Evolutionary conservation across 2,888 invertebrate genomes (phyloP), one percentile per base, ranked within the genome.

Genomic region (Macropis europaea): DNA sequence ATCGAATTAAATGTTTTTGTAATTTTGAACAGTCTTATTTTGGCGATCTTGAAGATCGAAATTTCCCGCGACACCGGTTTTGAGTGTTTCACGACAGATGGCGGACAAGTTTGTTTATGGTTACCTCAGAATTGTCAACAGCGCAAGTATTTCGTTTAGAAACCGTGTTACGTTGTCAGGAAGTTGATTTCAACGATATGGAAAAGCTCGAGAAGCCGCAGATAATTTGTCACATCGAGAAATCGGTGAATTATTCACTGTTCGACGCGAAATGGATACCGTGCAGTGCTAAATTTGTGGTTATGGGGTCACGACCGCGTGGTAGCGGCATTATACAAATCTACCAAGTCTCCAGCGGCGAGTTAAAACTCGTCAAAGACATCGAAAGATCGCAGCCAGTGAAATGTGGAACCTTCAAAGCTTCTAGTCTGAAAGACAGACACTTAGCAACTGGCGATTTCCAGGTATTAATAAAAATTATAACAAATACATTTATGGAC

Each of bases 261-360:
- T 97, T 96, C 89, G 98, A 98, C 87, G 94, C 95, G n/a, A 97
- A 96, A 91, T 99, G 98, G 99, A 94, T 99, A 84, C 98, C 99
- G 0, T 95, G 95, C 86, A 97, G 97, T 2, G 96, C 98, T 0
- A 98, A 97, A 90, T 97, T 98, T 90, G 94, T 97, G 70, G 94
- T 95, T 42, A 91, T 98, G 59, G 99, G 99, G 7, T 95, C 95
- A 13, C 93, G 95, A 88, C 94, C 98, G 0, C 95, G 95, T 85
- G 97, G 97, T 45, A 95, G 94, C 53, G 99, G 99, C 0, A 93
- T 96, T 22, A 91, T 98, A 62, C 95, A 98, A 90, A 92, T 96
- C 13, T 97, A 94, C 86, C 95, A 96, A 87, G 91, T 97, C 19
- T 93, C 93, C 24, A 93, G 94, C 52, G 95, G 95, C 1, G 94